phyloP scores from a whole-genome alignment of 2,113 vertebrate species.

The Trichomycterus rosablanca region DNA sequence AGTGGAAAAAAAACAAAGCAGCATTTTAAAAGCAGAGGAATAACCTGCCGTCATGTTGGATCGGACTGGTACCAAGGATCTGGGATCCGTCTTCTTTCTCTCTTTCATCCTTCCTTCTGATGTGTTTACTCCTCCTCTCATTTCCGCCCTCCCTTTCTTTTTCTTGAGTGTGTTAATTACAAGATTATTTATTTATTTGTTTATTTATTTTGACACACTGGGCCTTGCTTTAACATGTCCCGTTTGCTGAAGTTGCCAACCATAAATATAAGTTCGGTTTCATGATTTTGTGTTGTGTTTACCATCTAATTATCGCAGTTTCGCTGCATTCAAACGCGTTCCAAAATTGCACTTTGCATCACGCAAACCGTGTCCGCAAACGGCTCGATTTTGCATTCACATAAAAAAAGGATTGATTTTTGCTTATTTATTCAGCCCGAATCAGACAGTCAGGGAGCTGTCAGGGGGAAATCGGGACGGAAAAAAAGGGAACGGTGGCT shows the following conservation, averaged over 20 bases:
- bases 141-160: constrained; percentile 19
- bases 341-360: neutral
- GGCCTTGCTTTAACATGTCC: constrained; percentile 24
- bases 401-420: constrained; percentile 43
- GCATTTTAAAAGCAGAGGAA: constrained; percentile 34
- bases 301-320: neutral
- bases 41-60: constrained; percentile 45
- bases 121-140: constrained; percentile 8
- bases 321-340: neutral
- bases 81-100: constrained; percentile 57
- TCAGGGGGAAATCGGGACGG: neutral
- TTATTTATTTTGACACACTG: constrained; percentile 3
- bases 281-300: no score
- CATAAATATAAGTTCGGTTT: no score
- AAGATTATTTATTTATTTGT: constrained; percentile 55
- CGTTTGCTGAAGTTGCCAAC: no score
- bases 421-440: constrained; percentile 31
- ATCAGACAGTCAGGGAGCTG: neutral
- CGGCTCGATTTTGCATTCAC: constrained; percentile 26
- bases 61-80: constrained; percentile 54
- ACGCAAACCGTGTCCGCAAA: neutral
- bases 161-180: constrained; percentile 56
- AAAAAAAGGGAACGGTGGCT: constrained; percentile 17
- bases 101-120: constrained; percentile 50
- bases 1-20: constrained; percentile 34